Conservation (phyloP, 2,113 vertebrate species). For the Emydura subglobosa region DNA sequence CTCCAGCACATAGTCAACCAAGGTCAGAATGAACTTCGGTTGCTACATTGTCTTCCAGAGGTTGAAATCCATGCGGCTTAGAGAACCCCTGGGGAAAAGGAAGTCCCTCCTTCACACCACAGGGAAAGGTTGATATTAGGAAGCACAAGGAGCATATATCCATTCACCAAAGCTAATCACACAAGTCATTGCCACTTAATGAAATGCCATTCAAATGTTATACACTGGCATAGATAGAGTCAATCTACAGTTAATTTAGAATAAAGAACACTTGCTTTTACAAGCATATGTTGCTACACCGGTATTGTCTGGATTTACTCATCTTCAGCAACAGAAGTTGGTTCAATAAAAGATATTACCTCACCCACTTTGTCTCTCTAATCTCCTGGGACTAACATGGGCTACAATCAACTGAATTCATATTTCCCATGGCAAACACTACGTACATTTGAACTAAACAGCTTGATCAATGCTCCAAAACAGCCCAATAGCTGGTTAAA, state of each 20-base stretch:
- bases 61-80: neutral
- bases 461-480: neutral
- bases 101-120: neutral
- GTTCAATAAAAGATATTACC: neutral
- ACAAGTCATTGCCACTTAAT: neutral
- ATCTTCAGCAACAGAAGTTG: neutral
- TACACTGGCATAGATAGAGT: neutral
- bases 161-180: neutral
- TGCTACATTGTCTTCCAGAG: neutral
- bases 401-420: neutral
- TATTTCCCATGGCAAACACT: neutral
- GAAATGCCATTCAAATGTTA: neutral
- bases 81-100: neutral
- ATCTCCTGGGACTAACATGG: neutral
- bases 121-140: neutral
- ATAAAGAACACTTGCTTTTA: neutral
- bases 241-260: neutral
- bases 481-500: neutral
- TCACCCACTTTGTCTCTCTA: neutral
- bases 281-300: neutral
- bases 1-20: too few relatives aligned
- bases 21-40: neutral
- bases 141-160: neutral
- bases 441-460: neutral
- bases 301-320: slow-evolving; percentile 1